Conservation (phyloP, 2,888 invertebrate genomes). For the Choristoneura rosaceana region DNA sequence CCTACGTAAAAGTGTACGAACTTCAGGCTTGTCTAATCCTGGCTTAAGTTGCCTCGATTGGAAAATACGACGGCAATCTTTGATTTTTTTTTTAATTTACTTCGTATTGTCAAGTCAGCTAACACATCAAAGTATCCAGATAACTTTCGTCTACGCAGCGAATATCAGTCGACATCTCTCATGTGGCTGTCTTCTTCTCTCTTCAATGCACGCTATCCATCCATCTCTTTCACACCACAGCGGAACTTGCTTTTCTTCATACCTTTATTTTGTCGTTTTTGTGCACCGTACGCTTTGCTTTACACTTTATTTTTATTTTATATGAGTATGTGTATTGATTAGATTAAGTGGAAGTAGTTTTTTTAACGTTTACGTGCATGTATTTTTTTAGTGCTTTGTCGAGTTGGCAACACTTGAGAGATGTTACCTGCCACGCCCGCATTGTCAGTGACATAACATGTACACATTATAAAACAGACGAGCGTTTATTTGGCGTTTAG, state of each 20-base stretch:
- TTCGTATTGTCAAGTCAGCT: background rate
- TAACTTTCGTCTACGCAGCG: conserved; percentile 54
- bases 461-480: background rate
- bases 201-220: conserved; percentile 70
- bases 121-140: conserved; percentile 44
- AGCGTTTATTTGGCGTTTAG: background rate
- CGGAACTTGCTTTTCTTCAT: conserved; percentile 55
- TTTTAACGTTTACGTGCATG: conserved; percentile 63
- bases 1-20: background rate
- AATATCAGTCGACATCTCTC: conserved; percentile 81
- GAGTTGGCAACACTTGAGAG: conserved; percentile 79
- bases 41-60: background rate
- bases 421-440: conserved; percentile 80
- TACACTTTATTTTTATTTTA: conserved; percentile 46
- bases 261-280: conserved; percentile 47
- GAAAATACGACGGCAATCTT: background rate
- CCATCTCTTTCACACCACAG: conserved; percentile 58
- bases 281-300: conserved; percentile 35
- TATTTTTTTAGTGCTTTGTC: conserved; percentile 61
- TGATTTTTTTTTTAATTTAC: background rate
- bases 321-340: conserved; percentile 42
- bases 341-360: conserved; percentile 32
- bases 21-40: background rate
- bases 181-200: conserved; percentile 73
- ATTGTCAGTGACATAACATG: conserved; percentile 58